Base-by-base conservation (phyloP, 2,797 vertebrate species). In the Clarias platycephalus region DNA sequence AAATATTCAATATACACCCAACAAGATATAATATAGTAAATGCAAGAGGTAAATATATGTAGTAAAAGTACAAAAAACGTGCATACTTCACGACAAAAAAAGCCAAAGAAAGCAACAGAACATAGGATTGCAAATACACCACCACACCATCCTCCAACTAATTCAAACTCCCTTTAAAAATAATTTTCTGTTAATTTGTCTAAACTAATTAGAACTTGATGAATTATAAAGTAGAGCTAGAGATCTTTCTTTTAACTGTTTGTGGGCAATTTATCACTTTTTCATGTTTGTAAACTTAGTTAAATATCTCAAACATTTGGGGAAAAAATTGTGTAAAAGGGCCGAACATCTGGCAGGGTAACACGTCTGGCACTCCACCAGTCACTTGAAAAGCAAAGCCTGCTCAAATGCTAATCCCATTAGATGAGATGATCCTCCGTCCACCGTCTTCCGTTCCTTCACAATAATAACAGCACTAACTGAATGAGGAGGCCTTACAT, bases 371-470 rank as follows among this genome's bases (percentile, higher is more conserved):
- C 91, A 91, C 82, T 84, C 64, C 67, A 91, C 90, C 92, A 89
- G 92, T 94, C 89, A 90, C 81, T 94, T 82, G 67, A 82, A 70
- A 88, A 90, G 92, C 89, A 49, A 87, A 86, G 91, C 87, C 90
- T 94, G 94, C 89, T 92, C 28, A 78, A 75, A 86, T 79, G 71
- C 90, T 94, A 95, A 95, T 95, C 90, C 84, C 91, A 95, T 95
- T 92, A 94, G 87, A 88, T 88, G 90, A 91, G 93, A 91, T 92
- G 91, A 91, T 94, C 93, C 92, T 93, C 91, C 92, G 93, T 91
- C 90, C 93, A 92, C 92, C 90, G 90, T 94, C 94, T 95, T 95
- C 94, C 94, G 93, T 95, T 95, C 92, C 93, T 93, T 95, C 93
- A 94, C 93, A 94, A 92, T 94, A 95, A 95, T 93, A 92, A 89